Percentiles rank a stretch among this genome's conserved stretches.
phyloP scores from a whole-genome alignment of 2,888 invertebrate species.

The Nematopogon swammerdamellus region DNA sequence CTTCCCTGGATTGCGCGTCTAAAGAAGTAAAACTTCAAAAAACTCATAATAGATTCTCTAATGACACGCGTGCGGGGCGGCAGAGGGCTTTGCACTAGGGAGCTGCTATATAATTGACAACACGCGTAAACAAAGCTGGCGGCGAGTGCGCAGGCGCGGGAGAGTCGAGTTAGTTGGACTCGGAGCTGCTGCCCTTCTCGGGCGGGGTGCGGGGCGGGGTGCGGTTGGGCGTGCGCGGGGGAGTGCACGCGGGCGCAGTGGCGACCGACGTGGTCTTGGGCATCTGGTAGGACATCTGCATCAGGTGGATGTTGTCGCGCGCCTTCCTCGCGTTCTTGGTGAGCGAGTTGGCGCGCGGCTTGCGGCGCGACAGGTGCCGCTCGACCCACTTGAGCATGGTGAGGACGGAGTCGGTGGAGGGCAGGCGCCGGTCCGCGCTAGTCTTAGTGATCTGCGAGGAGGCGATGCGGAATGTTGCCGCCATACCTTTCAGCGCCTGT shows the following conservation, averaged over 20 bases:
- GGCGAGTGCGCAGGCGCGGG: no score
- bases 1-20: no score
- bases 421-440: conserved; percentile 81
- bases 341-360: conserved; percentile 68
- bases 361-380: conserved; percentile 74
- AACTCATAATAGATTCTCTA: no score
- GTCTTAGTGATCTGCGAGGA: conserved; percentile 83
- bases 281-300: conserved; percentile 70
- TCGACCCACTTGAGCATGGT: conserved; percentile 91
- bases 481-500: conserved; percentile 89
- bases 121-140: not conserved
- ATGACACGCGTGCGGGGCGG: no score
- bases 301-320: conserved; percentile 69
- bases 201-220: conserved; percentile 19
- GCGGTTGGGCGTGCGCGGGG: conserved; percentile 26
- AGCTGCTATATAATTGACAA: no score
- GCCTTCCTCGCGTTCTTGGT: conserved; percentile 58
- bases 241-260: conserved; percentile 26
- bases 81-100: no score
- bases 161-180: conserved; percentile 44
- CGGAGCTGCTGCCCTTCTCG: conserved; percentile 35
- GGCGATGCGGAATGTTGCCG: conserved; percentile 86
- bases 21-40: no score
- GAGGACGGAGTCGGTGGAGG: conserved; percentile 85
- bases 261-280: conserved; percentile 26